Conservation (phyloP, 2,888 invertebrate genomes). For the Anthrax anthrax region DNA sequence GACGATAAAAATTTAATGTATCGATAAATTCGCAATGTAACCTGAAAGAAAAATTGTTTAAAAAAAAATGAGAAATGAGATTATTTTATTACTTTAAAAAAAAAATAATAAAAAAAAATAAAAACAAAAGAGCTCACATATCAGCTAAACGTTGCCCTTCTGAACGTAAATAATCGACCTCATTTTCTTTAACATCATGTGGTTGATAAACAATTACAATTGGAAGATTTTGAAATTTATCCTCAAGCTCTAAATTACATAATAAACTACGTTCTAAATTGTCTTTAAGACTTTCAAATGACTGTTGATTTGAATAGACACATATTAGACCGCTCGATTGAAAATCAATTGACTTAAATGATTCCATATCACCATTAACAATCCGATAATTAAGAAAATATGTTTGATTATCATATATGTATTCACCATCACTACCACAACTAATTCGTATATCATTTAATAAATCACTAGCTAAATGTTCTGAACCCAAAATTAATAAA, state of each 20-base stretch:
- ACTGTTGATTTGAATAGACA: conserved; percentile 79
- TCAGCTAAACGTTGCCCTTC: conserved; percentile 84
- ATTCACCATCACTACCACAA: conserved; percentile 72
- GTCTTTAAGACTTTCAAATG: conserved; percentile 81
- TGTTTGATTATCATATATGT: conserved; percentile 60
- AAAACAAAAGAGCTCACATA: conserved; percentile 40
- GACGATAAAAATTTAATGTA: conserved; percentile 19
- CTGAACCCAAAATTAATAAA: conserved; percentile 74
- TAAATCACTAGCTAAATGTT: conserved; percentile 75
- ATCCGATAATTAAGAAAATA: conserved; percentile 75
- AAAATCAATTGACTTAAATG: conserved; percentile 71
- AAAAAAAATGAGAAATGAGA: neutral
- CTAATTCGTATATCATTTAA: conserved; percentile 73
- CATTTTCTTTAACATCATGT: conserved; percentile 71
- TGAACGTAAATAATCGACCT: conserved; percentile 68
- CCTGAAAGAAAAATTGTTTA: conserved; percentile 1
- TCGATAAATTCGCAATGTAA: conserved; percentile 34
- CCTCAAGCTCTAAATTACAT: conserved; percentile 80
- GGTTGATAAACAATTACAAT: conserved; percentile 80
- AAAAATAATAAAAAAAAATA: neutral
- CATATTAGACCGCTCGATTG: conserved; percentile 82
- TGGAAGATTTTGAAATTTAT: conserved; percentile 76
- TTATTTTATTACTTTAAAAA: neutral
- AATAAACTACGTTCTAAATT: conserved; percentile 83
- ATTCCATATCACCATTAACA: conserved; percentile 78